Conservation (phyloP, 2,888 invertebrate species). For the Stomorhina lunata region DNA sequence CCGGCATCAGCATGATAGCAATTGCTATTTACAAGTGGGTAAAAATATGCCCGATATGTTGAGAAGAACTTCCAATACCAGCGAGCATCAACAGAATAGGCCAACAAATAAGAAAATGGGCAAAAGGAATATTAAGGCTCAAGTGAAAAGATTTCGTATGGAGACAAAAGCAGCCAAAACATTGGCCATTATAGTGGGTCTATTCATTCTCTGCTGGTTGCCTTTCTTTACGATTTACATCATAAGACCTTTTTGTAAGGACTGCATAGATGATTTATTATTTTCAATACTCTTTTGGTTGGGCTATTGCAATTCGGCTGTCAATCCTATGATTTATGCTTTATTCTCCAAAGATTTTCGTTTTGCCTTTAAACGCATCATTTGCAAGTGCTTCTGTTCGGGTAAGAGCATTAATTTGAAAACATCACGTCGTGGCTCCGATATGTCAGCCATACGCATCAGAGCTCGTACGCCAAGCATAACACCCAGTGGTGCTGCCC, state of each 20-base stretch:
- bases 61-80: constrained; percentile 74
- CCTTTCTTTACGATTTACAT: constrained; percentile 98
- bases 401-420: constrained; percentile 78
- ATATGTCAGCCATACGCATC: constrained; percentile 82
- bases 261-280: constrained; percentile 90
- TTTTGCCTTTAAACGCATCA: constrained; percentile 95
- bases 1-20: constrained; percentile 77
- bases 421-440: constrained; percentile 82
- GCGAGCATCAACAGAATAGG: constrained; percentile 74
- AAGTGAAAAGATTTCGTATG: constrained; percentile 95
- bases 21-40: constrained; percentile 83
- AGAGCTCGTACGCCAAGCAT: constrained; percentile 82
- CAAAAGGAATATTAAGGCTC: constrained; percentile 93
- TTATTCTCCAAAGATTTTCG: constrained; percentile 97
- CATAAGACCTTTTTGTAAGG: constrained; percentile 91
- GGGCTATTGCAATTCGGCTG: constrained; percentile 97
- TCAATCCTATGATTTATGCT: constrained; percentile 97
- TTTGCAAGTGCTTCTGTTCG: constrained; percentile 91
- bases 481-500: constrained; percentile 81
- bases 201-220: constrained; percentile 97
- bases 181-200: constrained; percentile 97
- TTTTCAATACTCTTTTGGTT: constrained; percentile 98
- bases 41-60: constrained; percentile 79
- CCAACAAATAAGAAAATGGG: constrained; percentile 88
- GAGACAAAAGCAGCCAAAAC: constrained; percentile 99